Evolutionary conservation across 2,888 invertebrate genomes (phyloP).

Genomic region (Plebejus argus): DNA sequence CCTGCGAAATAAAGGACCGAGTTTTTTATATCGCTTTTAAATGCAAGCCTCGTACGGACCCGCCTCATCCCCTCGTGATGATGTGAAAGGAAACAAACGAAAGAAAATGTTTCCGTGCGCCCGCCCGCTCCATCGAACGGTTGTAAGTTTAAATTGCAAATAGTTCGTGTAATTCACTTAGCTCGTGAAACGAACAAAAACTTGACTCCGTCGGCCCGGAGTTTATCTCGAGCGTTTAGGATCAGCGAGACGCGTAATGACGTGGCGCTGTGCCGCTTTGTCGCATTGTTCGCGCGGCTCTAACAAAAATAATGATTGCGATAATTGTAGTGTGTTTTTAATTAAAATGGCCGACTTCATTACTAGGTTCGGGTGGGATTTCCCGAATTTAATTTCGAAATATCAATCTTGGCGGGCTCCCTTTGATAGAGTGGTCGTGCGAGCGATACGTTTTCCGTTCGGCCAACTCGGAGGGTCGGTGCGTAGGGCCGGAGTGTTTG

Average conservation of each 20-base stretch:
- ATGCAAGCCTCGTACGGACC: constrained; percentile 75
- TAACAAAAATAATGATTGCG: constrained; percentile 46
- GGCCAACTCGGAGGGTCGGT: constrained; percentile 52
- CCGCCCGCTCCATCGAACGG: constrained; percentile 72
- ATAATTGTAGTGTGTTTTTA: constrained; percentile 33
- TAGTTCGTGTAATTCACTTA: constrained; percentile 77
- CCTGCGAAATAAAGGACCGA: constrained; percentile 78
- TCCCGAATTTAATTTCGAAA: constrained; percentile 45
- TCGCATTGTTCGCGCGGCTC: constrained; percentile 28
- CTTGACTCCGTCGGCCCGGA: constrained; percentile 52
- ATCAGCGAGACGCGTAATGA: constrained; percentile 62
- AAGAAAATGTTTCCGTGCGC: constrained; percentile 77
- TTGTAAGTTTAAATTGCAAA: constrained; percentile 77
- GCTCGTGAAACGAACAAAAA: constrained; percentile 59
- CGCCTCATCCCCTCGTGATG: constrained; percentile 72
- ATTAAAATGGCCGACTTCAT: constrained; percentile 32
- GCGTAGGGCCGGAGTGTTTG: constrained; percentile 59
- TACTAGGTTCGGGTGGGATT: neutral
- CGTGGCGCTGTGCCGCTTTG: constrained; percentile 51
- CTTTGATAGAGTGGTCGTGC: constrained; percentile 50
- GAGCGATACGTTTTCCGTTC: constrained; percentile 64
- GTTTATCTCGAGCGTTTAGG: constrained; percentile 58
- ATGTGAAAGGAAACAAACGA: constrained; percentile 79
- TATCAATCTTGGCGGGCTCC: constrained; percentile 55
- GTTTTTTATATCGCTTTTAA: constrained; percentile 80